A percentile compares a stretch with the other conserved stretches of the same genome.
Evolutionary conservation across 2,113 vertebrate species (phyloP).

Genomic region (Notechis scutatus): DNA sequence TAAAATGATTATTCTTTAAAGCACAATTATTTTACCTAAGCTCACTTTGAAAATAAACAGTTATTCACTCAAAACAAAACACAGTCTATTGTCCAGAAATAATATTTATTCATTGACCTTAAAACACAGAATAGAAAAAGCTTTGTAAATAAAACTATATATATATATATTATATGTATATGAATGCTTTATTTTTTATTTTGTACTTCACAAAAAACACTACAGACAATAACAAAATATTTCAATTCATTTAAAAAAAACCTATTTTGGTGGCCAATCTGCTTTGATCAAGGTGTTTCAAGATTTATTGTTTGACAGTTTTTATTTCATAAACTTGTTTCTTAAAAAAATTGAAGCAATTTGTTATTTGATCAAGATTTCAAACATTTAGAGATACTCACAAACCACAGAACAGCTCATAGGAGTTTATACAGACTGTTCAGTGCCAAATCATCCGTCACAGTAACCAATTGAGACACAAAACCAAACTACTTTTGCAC

Average conservation of each 20-base stretch:
- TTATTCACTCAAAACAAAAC: slow-evolving; percentile 43
- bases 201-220: slow-evolving; percentile 74
- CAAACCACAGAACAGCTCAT: slow-evolving; percentile 72
- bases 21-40: not conserved
- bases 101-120: slow-evolving; percentile 76
- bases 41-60: not conserved
- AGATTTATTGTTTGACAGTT: slow-evolving; percentile 54
- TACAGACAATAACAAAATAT: slow-evolving; percentile 84
- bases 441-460: slow-evolving; percentile 53
- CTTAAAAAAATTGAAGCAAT: slow-evolving; percentile 69
- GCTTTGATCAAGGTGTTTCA: slow-evolving; percentile 58
- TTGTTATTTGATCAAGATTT: slow-evolving; percentile 60
- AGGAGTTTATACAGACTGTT: slow-evolving; percentile 63
- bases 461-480: slow-evolving; percentile 4
- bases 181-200: slow-evolving; percentile 73
- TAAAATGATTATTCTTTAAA: not conserved
- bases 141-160: slow-evolving; percentile 78
- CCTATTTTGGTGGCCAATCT: slow-evolving; percentile 62
- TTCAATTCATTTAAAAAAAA: slow-evolving; percentile 76
- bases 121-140: slow-evolving; percentile 77
- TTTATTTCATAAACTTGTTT: slow-evolving; percentile 61
- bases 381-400: slow-evolving; percentile 71
- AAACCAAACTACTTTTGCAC: not conserved
- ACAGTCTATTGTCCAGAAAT: slow-evolving; percentile 70
- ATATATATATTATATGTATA: slow-evolving; percentile 71